phyloP scores from a whole-genome alignment of 2,113 vertebrate genomes.

The Calidris pugnax region DNA sequence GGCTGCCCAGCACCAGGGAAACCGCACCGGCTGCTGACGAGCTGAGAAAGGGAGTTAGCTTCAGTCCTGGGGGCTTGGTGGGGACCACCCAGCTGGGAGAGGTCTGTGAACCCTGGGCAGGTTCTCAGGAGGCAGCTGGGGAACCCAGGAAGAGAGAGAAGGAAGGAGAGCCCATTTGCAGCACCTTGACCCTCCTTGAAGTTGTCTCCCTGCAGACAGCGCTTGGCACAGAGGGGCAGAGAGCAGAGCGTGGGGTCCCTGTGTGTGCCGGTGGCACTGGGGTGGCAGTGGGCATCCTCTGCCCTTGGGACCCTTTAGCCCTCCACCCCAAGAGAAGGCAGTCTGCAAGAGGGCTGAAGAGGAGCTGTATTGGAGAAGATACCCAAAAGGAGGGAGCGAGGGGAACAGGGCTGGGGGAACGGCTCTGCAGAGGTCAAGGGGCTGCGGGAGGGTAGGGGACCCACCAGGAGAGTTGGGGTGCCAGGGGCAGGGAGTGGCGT shows the following conservation, averaged over 20 bases:
- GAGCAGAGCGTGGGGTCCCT: not conserved
- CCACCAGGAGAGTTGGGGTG: accelerated
- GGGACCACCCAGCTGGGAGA: not conserved
- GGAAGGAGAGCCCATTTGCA: accelerated
- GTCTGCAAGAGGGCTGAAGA: not conserved
- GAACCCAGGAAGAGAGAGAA: not conserved
- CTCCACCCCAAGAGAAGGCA: accelerated
- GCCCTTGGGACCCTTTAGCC: not conserved
- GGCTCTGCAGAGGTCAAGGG: not conserved
- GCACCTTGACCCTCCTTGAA: not conserved
- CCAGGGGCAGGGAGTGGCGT: not conserved
- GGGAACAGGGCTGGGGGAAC: not conserved
- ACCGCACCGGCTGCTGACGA: not conserved
- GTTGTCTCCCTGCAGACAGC: accelerated
- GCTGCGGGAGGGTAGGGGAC: not conserved
- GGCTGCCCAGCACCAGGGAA: not conserved
- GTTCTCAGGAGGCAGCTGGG: not conserved
- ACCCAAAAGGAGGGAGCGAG: accelerated
- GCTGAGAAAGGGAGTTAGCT: not conserved
- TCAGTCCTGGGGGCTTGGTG: accelerated
- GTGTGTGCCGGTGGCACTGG: not conserved
- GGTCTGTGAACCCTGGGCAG: not conserved
- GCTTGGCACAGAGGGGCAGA: accelerated
- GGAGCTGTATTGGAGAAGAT: not conserved
- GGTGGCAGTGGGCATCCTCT: not conserved